Conservation (phyloP, 2,113 vertebrate genomes). For the Cathartes aura region DNA sequence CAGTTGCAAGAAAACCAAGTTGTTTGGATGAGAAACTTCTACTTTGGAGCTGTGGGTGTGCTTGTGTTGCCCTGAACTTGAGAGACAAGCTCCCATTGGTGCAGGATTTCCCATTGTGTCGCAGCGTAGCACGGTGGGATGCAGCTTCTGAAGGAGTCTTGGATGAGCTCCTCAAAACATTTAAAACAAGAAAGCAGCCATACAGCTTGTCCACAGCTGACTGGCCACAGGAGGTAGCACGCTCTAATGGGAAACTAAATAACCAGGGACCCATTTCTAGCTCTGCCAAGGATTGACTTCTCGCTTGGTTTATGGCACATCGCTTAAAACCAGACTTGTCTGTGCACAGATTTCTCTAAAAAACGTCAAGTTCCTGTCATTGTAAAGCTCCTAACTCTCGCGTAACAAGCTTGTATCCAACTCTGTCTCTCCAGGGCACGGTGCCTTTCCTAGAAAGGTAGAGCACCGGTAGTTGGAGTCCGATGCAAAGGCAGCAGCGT, state of each 20-base stretch:
- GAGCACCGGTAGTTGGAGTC: neutral
- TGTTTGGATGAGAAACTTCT: neutral
- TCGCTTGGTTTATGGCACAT: neutral
- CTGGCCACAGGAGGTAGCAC: neutral
- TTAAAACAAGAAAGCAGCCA: neutral
- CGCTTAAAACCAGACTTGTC: neutral
- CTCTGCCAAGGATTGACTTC: neutral
- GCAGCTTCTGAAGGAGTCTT: neutral
- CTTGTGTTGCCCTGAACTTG: neutral
- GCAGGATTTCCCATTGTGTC: rapidly evolving
- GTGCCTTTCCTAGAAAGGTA: neutral
- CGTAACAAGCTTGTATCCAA: neutral
- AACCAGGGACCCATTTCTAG: neutral
- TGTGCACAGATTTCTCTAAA: neutral
- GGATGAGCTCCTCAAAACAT: neutral
- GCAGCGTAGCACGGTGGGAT: rapidly evolving
- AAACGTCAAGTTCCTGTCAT: neutral
- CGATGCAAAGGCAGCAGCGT: neutral
- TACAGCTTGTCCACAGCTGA: neutral
- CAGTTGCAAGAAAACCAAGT: neutral
- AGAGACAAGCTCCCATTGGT: neutral
- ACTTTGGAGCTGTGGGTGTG: rapidly evolving
- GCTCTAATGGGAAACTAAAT: neutral
- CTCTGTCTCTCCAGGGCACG: rapidly evolving
- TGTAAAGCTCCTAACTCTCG: neutral